Evolutionary conservation across 2,888 invertebrate genomes (phyloP).

Genomic region (Caenorhabditis sp.): DNA sequence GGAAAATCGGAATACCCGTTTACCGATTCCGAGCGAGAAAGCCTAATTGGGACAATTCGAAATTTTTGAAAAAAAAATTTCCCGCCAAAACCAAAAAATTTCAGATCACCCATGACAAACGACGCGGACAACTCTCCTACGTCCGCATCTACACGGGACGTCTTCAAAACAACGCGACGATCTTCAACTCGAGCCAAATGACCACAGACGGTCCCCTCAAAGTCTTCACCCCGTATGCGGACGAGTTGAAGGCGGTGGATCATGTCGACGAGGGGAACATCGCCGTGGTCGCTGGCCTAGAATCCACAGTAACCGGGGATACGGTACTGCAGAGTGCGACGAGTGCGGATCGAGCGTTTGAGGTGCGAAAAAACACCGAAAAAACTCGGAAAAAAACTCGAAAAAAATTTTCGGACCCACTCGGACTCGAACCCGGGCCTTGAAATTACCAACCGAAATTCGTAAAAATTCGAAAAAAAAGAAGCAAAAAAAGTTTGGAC

Average conservation of each 20-base stretch:
- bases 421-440: too few relatives aligned
- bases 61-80: constrained; percentile 17
- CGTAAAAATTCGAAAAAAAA: too few relatives aligned
- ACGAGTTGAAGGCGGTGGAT: constrained; percentile 88
- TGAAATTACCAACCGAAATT: too few relatives aligned
- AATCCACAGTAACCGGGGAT: constrained; percentile 88
- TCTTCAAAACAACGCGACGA: constrained; percentile 65
- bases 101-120: constrained; percentile 94
- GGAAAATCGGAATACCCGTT: too few relatives aligned
- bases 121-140: constrained; percentile 92
- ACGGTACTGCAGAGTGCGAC: constrained; percentile 82
- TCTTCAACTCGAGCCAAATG: constrained; percentile 71
- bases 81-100: too few relatives aligned
- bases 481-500: too few relatives aligned
- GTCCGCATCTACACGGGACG: constrained; percentile 87
- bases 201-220: constrained; percentile 71
- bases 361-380: neutral
- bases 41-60: too few relatives aligned
- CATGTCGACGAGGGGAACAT: constrained; percentile 88
- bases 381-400: too few relatives aligned
- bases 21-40: neutral
- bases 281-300: constrained; percentile 92
- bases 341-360: constrained; percentile 33
- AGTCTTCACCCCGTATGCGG: constrained; percentile 90
- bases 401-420: too few relatives aligned